Conservation (phyloP, 2,113 vertebrate species). For the Anser brachyrhynchus region DNA sequence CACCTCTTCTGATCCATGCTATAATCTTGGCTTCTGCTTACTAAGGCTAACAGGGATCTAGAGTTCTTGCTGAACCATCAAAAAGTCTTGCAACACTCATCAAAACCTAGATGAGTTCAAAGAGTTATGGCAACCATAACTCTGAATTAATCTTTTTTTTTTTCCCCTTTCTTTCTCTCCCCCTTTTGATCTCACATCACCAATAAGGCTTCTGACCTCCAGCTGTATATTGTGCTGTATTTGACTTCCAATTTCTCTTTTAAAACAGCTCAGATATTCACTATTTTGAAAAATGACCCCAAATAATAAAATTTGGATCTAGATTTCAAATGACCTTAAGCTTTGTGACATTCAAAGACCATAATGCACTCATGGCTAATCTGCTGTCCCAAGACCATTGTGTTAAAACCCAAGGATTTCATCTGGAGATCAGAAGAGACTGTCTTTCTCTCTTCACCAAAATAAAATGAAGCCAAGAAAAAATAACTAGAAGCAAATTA, state of each 20-base stretch:
- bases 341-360: background rate
- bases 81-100: background rate
- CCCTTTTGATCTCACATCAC: background rate
- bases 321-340: background rate
- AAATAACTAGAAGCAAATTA: background rate
- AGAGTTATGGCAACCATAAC: background rate
- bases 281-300: background rate
- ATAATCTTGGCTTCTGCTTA: background rate
- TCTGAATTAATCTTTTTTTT: background rate
- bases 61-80: conserved; percentile 16
- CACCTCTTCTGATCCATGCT: background rate
- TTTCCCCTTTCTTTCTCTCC: background rate
- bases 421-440: background rate
- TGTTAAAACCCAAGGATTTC: background rate
- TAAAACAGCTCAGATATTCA: background rate
- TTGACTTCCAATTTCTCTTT: background rate
- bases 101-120: background rate
- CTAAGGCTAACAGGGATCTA: background rate
- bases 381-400: background rate
- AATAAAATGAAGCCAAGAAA: background rate
- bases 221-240: background rate
- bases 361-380: background rate
- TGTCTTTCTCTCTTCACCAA: background rate
- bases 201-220: background rate
- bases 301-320: background rate